Conservation (phyloP, 2,888 invertebrate species). For the Alloscopus bannaensis region DNA sequence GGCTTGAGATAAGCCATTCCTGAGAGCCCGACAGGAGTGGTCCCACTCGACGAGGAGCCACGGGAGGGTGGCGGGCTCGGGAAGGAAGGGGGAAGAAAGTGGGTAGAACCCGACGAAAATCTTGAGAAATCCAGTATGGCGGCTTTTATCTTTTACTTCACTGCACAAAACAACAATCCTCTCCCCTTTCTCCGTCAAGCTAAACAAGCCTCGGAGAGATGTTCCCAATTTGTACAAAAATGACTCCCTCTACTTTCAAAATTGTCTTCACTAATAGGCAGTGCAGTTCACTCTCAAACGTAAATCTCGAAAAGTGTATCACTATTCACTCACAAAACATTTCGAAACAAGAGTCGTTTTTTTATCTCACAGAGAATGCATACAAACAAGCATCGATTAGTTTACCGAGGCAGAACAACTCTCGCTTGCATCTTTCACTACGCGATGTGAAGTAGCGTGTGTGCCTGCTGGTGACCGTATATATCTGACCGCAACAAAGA, state of each 20-base stretch:
- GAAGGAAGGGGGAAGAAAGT: slow-evolving; percentile 74
- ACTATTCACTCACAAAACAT: no score
- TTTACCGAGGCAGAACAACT: no score
- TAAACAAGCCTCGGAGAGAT: slow-evolving; percentile 8
- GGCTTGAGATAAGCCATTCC: slow-evolving; percentile 73
- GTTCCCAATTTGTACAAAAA: slow-evolving; percentile 7
- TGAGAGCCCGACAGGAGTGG: slow-evolving; percentile 72
- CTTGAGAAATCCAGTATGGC: slow-evolving; percentile 73
- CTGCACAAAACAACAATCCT: slow-evolving; percentile 45
- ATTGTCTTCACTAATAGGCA: no score
- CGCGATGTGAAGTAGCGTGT: no score
- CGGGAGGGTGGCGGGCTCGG: slow-evolving; percentile 73
- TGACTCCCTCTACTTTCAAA: not conserved
- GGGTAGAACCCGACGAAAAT: slow-evolving; percentile 73
- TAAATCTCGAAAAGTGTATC: no score
- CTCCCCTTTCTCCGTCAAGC: slow-evolving; percentile 23
- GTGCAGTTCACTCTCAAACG: no score
- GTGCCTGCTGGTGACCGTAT: slow-evolving; percentile 27
- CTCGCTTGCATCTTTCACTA: no score
- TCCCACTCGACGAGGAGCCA: slow-evolving; percentile 73
- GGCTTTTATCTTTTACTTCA: slow-evolving; percentile 55
- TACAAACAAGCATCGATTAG: no score
- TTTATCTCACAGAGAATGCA: no score
- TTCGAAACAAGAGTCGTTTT: no score
- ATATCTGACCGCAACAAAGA: slow-evolving; percentile 65